phyloP scores from a whole-genome alignment of 2,797 vertebrate genomes.

The Apogon talboti region DNA sequence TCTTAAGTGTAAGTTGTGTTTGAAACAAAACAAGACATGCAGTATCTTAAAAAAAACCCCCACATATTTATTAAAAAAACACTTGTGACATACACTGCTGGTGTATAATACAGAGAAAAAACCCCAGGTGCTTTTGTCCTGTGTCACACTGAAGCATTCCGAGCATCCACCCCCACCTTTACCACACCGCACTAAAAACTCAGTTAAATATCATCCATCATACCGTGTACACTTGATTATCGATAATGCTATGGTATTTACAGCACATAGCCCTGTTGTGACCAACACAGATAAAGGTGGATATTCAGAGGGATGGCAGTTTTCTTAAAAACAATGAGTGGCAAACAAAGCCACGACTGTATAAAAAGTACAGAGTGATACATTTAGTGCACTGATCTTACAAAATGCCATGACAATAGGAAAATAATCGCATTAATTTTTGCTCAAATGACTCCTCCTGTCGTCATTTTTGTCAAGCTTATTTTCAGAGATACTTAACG shows the following conservation, averaged over 20 bases:
- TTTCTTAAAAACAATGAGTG: neutral
- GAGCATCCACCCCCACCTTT: neutral
- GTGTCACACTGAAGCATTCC: conserved; percentile 18
- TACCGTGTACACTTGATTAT: conserved; percentile 23
- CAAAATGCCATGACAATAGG: conserved; percentile 7
- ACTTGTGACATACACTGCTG: conserved; percentile 34
- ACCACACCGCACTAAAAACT: conserved; percentile 16
- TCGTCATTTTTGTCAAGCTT: too few species aligned
- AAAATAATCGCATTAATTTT: neutral
- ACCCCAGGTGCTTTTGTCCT: conserved; percentile 6
- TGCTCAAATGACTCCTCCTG: neutral
- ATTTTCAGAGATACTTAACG: conserved; percentile 9
- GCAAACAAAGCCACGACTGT: conserved; percentile 39
- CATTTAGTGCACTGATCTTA: conserved; percentile 11
- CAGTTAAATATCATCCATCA: conserved; percentile 13
- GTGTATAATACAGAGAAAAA: conserved; percentile 17
- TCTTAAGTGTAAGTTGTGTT: neutral
- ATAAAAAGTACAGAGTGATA: conserved; percentile 32
- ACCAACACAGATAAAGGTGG: neutral
- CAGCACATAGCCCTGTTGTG: conserved; percentile 15
- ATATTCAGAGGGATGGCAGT: neutral
- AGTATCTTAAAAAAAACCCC: conserved; percentile 40
- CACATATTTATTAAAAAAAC: conserved; percentile 46
- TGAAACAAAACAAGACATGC: neutral
- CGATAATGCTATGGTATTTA: conserved; percentile 36